Evolutionary conservation across 2,797 vertebrate genomes (phyloP), one percentile per base, ranked within the genome.

Genomic region (Glyptemys insculpta): DNA sequence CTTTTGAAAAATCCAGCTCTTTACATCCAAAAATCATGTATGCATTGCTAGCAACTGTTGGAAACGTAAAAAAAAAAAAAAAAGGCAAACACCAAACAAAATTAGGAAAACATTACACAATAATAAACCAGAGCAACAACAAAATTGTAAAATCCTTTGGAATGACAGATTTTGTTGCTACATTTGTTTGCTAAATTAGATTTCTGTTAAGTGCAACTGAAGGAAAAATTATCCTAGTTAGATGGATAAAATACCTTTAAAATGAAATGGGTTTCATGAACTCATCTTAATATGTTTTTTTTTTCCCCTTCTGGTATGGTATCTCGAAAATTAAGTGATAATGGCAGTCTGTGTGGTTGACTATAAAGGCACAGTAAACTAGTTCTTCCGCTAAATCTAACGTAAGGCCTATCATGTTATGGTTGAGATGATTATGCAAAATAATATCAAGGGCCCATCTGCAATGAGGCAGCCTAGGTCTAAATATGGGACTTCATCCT

Each of bases 121-220:
- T 87, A 92, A 97, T 96, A 97, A 96, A 97, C 97, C 91, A 96
- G 52, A 86, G 85, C 78, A 93, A 68, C 79, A 89, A 19, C 81
- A 95, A 84, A 95, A 97, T 87, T 94, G 88, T 93, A 89, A 97
- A 97, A 96, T 93, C 79, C 92, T 97, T 96, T 72, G 83, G 88
- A 96, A 94, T 90, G 95, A 85, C 95, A 91, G 94, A 90, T 94
- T 97, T 97, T 94, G 89, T 92, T 95, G 89, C 89, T 88, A 53
- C 65, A 96, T 85, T 94, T 95, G 87, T 93, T 97, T 95, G 79
- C 90, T 90, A 89, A 65, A 97, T 97, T 95, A 97, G 89, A 95
- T 93, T 97, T 94, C 88, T 89, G 86, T 90, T 95, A 92, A 96
- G 95, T 86, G 96, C 94, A 97, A 97, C 95, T 96, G 94, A 91